A percentile compares a stretch with the other conserved stretches of the same genome.
These are phyloP conservation scores for Clostera curtula DNA, from an alignment of 2,888 invertebrate genomes.

Conservation along the genomic window DNA sequence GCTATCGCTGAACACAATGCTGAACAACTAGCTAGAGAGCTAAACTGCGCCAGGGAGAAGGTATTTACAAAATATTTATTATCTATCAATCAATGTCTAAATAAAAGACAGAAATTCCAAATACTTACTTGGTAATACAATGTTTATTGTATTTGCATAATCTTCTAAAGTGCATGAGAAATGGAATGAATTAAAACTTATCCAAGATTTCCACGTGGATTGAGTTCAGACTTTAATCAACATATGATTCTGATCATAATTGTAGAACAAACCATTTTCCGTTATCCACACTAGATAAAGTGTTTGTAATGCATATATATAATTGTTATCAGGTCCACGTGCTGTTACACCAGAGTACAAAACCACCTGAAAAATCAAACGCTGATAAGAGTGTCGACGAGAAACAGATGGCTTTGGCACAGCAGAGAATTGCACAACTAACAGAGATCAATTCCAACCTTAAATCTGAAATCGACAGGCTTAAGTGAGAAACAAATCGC, in stretches of 20 bases:
- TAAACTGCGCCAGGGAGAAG: slow-evolving; percentile 77
- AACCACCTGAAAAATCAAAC: slow-evolving; percentile 41
- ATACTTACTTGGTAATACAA: too few relatives aligned
- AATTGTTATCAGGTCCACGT: slow-evolving; percentile 48
- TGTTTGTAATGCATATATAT: too few relatives aligned
- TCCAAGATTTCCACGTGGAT: too few relatives aligned
- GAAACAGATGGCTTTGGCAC: slow-evolving; percentile 57
- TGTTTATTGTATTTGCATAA: too few relatives aligned
- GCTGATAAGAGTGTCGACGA: slow-evolving; percentile 56
- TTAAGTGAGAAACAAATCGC: slow-evolving; percentile 40
- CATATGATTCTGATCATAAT: too few relatives aligned
- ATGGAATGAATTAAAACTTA: too few relatives aligned
- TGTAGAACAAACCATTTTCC: too few relatives aligned
- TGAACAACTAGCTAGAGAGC: slow-evolving; percentile 78
- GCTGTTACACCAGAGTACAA: slow-evolving; percentile 45
- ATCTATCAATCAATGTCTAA: too few relatives aligned
- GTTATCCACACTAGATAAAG: too few relatives aligned
- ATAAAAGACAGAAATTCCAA: too few relatives aligned
- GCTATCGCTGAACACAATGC: slow-evolving; percentile 79
- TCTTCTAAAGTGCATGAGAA: too few relatives aligned
- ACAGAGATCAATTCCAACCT: slow-evolving; percentile 63
- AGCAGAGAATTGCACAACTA: slow-evolving; percentile 62
- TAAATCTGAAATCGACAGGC: slow-evolving; percentile 59
- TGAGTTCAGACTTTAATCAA: too few relatives aligned
- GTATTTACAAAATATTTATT: slow-evolving; percentile 27